Percentiles rank a stretch among this genome's conserved stretches.
phyloP scores from a whole-genome alignment of 2,113 vertebrate species.

The Dipodomys stephensi region DNA sequence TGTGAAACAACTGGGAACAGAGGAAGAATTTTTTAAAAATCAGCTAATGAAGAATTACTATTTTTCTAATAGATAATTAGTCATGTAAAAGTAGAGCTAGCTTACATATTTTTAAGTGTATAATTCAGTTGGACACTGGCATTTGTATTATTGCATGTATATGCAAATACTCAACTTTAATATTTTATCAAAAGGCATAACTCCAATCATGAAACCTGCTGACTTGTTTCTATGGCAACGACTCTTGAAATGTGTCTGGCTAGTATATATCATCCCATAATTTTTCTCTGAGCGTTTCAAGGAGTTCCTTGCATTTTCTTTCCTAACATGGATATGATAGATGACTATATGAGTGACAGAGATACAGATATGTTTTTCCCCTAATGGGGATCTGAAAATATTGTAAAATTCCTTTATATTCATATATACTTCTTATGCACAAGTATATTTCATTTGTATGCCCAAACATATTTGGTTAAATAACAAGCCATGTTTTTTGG shows the following conservation, averaged over 20 bases:
- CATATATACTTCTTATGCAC: slow-evolving; percentile 28
- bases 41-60: slow-evolving; percentile 51
- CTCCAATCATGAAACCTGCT: slow-evolving; percentile 86
- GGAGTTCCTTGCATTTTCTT: slow-evolving; percentile 83
- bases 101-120: slow-evolving; percentile 78
- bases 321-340: not conserved
- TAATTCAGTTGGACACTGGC: slow-evolving; percentile 79
- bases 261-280: slow-evolving; percentile 82
- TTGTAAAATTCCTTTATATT: slow-evolving; percentile 80
- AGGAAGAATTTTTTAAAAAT: slow-evolving; percentile 68
- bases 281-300: slow-evolving; percentile 84
- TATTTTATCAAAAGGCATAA: slow-evolving; percentile 88
- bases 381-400: slow-evolving; percentile 64
- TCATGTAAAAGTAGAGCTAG: slow-evolving; percentile 64
- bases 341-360: not conserved
- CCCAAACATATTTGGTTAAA: slow-evolving; percentile 77
- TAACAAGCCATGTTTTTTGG: slow-evolving; percentile 67
- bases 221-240: slow-evolving; percentile 89
- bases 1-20: slow-evolving; percentile 37
- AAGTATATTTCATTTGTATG: slow-evolving; percentile 76
- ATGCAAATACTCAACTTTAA: slow-evolving; percentile 87
- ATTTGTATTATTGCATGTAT: slow-evolving; percentile 78
- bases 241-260: slow-evolving; percentile 86
- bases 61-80: slow-evolving; percentile 6
- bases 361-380: slow-evolving; percentile 58